A percentile compares a stretch with the other conserved stretches of the same genome.
These are phyloP conservation scores for Heteractis magnifica DNA, from an alignment of 92 coral and sea anemone genomes.

Conservation along the genomic window DNA sequence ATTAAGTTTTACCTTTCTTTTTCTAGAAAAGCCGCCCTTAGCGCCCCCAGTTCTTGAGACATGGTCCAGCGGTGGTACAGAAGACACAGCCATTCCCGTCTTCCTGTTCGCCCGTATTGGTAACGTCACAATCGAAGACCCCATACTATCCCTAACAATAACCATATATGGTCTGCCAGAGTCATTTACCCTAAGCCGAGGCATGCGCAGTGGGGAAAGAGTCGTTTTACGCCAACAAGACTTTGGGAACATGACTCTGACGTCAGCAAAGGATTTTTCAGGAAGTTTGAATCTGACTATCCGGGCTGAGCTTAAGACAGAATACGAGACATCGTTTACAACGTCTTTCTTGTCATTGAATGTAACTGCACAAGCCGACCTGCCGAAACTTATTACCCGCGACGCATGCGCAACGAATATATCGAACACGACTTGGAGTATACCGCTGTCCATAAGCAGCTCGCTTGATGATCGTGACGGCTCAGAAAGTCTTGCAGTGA, in stretches of 20 bases:
- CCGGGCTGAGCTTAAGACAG: slow-evolving; percentile 28
- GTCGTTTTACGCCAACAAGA: slow-evolving; percentile 27
- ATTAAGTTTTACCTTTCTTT: neutral
- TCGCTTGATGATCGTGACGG: slow-evolving; percentile 49
- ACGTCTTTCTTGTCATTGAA: slow-evolving; percentile 20
- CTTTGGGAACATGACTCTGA: slow-evolving; percentile 54
- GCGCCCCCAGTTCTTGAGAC: slow-evolving; percentile 45
- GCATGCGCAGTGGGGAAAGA: slow-evolving; percentile 29
- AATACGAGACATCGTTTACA: slow-evolving; percentile 8
- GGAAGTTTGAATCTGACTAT: slow-evolving; percentile 40
- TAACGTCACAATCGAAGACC: slow-evolving; percentile 18
- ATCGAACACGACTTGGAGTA: slow-evolving; percentile 16
- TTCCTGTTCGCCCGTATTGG: slow-evolving; percentile 54
- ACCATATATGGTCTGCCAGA: slow-evolving; percentile 45
- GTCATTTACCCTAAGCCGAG: slow-evolving; percentile 45
- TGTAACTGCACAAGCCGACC: slow-evolving; percentile 50
- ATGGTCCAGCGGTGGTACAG: slow-evolving; percentile 44
- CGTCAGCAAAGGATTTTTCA: slow-evolving; percentile 44
- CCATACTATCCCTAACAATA: slow-evolving; percentile 19
- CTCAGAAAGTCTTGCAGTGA: slow-evolving; percentile 52
- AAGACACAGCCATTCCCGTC: slow-evolving; percentile 44
- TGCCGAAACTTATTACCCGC: slow-evolving; percentile 33
- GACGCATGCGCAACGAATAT: slow-evolving; percentile 35
- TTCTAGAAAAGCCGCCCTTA: slow-evolving; percentile 35
- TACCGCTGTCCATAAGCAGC: slow-evolving; percentile 45